phyloP scores from a whole-genome alignment of 2,797 vertebrate species.

The Champsocephalus esox region DNA sequence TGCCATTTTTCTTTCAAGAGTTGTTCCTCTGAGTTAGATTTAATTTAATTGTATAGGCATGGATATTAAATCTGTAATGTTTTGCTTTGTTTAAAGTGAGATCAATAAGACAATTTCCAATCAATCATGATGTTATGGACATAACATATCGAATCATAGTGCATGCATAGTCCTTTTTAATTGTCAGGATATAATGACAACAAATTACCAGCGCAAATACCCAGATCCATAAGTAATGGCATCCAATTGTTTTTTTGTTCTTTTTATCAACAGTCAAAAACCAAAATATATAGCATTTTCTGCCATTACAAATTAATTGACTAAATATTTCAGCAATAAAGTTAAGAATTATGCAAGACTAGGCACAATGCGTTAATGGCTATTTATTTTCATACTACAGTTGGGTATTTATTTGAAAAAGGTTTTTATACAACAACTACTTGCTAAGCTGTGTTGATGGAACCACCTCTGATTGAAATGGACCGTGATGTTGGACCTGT shows the following conservation, averaged over 20 bases:
- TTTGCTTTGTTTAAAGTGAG: no score
- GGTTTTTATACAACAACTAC: no score
- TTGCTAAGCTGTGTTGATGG: background rate
- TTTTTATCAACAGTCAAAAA: background rate
- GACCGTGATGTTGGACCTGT: background rate
- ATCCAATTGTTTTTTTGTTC: background rate
- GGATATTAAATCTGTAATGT: no score
- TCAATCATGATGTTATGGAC: no score
- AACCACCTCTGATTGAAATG: background rate
- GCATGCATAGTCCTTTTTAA: background rate
- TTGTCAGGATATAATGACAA: background rate
- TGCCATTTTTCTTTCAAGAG: no score
- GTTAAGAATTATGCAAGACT: background rate
- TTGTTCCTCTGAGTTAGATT: no score
- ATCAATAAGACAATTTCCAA: no score
- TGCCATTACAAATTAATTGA: background rate
- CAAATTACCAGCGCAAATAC: background rate
- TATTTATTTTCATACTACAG: background rate
- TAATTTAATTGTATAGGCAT: no score
- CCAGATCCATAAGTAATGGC: background rate
- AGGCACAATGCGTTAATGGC: background rate
- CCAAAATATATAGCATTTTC: background rate
- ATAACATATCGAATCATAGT: background rate
- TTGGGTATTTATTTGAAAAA: background rate
- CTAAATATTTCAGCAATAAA: no score